Percentiles rank a stretch among this genome's conserved stretches.
Evolutionary conservation across 2,888 invertebrate genomes (phyloP).

Genomic region (Pantelozetes paolii): DNA sequence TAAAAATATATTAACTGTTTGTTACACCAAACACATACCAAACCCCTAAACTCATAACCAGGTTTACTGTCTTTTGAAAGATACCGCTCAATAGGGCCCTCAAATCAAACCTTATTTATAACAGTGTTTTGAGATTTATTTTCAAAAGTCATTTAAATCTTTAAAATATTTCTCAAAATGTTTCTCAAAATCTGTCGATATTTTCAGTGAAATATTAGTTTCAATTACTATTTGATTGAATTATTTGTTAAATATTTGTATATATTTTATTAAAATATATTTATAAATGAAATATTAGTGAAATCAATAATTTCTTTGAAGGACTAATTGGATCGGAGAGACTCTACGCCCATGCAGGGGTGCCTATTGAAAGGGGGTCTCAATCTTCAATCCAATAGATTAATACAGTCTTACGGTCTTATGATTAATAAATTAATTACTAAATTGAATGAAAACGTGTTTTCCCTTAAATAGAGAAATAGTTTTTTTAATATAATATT

Average conservation of each 20-base stretch:
- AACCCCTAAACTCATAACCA: not conserved
- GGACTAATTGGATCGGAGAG: not conserved
- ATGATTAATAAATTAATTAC: no score
- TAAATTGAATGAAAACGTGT: no score
- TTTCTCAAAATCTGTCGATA: not conserved
- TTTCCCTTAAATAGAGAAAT: no score
- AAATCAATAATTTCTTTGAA: not conserved
- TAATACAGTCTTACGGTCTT: no score
- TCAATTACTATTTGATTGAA: not conserved
- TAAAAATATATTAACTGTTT: conserved; percentile 12
- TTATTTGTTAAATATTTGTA: conserved; percentile 11
- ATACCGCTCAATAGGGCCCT: conserved; percentile 3
- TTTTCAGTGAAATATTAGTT: not conserved
- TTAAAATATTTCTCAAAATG: not conserved
- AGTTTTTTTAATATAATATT: no score
- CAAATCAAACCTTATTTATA: not conserved
- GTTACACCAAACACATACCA: not conserved
- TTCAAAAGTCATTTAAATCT: not conserved
- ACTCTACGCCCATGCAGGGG: no score
- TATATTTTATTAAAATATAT: no score
- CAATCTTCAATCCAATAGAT: no score
- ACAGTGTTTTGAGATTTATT: not conserved
- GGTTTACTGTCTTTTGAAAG: not conserved
- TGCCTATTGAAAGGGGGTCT: no score
- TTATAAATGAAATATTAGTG: not conserved